Base-by-base conservation (phyloP, 2,113 vertebrate genomes). In the Amphilophus citrinellus region DNA sequence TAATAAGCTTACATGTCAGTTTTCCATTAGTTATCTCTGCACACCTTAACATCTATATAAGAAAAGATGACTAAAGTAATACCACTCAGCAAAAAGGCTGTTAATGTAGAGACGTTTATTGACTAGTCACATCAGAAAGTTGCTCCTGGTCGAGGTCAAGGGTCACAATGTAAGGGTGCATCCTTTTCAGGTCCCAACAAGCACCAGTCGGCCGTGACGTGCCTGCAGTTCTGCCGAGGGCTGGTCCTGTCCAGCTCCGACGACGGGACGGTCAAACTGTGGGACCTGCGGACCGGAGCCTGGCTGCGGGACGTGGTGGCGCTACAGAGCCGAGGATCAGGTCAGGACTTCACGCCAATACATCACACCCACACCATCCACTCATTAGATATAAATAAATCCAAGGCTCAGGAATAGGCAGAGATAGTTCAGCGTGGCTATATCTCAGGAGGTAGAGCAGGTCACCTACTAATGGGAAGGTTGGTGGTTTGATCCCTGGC, bases 161-260 rank as follows among this genome's bases (percentile, higher is more conserved):
- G 53, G 79, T 83, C 30, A 80, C 35, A 0, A 22, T 44, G 5
- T 75, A 30, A 3, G 15, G 15, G 2, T n/a, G 32, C 13, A 2
- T 62, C 1, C 32, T 77, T 61, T 37, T 71, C 91, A 99, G 98
- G 98, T 95, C 97, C 98, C 91, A 97, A 98, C 94, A 98, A 98
- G 93, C 98, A 99, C 97, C 98, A 98, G 96, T 99, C 98, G 60
- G 98, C 98, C 71, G 98, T 99, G 92, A 99, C 98, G 78, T 99
- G 98, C 95, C 97, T 99, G 93, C 98, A 99, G 97, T 99, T 99
- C 96, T 99, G 98, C 94, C 96, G 99, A 95, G 98, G 98, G 91
- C 98, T 99, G 96, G 98, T 99, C 83, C 97, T 99, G 95, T 99
- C 98, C 96, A 98, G 98, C 95, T 99, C 98, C 62, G 98, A 99